These are phyloP conservation scores for Setipinna tenuifilis DNA, from an alignment of 2,797 vertebrate species.

Conservation along the genomic window DNA sequence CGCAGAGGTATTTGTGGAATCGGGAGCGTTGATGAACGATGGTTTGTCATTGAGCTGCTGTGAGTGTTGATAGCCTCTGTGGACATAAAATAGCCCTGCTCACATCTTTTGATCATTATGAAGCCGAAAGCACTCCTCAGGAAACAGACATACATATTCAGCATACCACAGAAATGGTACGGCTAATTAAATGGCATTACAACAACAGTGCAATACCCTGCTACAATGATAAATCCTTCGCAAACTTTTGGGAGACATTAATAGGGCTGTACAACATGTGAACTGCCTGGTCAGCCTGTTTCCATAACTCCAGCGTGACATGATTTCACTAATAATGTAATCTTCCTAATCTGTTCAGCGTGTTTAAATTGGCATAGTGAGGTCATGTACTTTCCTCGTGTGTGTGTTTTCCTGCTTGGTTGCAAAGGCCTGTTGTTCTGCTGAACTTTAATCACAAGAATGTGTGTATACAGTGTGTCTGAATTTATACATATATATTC, in stretches of 20 bases:
- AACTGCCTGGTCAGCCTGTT: constrained; percentile 29
- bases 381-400: constrained; percentile 38
- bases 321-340: constrained; percentile 46
- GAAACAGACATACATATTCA: constrained; percentile 12
- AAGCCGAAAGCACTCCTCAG: background rate
- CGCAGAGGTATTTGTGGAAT: background rate
- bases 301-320: constrained; percentile 32
- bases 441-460: constrained; percentile 47
- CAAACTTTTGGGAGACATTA: constrained; percentile 33
- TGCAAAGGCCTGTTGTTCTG: constrained; percentile 55
- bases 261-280: constrained; percentile 20
- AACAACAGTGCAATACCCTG: constrained; percentile 16
- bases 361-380: constrained; percentile 43
- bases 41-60: background rate
- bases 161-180: background rate
- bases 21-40: background rate
- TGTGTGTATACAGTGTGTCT: constrained; percentile 37
- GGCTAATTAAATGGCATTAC: constrained; percentile 58
- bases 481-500: background rate
- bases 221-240: constrained; percentile 45
- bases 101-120: background rate
- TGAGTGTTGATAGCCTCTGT: background rate
- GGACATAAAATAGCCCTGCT: background rate
- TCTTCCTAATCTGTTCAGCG: constrained; percentile 40
- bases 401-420: constrained; percentile 46